Conservation (phyloP, 2,888 invertebrate genomes). For the Tinea pellionella region DNA sequence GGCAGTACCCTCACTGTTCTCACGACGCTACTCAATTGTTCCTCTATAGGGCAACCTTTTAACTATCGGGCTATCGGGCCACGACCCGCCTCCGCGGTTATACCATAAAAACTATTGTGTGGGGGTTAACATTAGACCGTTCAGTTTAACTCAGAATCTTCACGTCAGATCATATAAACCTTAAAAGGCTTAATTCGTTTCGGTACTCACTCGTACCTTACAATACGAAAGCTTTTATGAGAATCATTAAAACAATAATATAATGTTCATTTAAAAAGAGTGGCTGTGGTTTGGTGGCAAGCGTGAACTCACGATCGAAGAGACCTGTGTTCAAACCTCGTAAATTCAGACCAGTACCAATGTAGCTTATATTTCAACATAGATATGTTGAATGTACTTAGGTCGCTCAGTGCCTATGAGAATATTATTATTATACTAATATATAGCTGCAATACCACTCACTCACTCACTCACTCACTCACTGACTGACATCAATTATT, state of each 20-base stretch:
- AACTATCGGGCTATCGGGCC: constrained; percentile 53
- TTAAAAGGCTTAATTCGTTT: constrained; percentile 3
- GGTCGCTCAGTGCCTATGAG: no score
- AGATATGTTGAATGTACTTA: no score
- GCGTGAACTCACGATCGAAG: no score
- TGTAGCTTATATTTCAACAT: no score
- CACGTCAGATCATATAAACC: constrained; percentile 6
- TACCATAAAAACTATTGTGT: constrained; percentile 22
- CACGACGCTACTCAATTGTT: constrained; percentile 58
- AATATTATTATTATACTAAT: no score
- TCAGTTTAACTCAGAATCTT: neutral
- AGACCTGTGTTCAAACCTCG: no score
- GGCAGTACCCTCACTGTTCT: constrained; percentile 33
- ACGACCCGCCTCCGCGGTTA: constrained; percentile 36
- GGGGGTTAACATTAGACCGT: constrained; percentile 24
- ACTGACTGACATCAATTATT: no score
- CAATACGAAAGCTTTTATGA: neutral
- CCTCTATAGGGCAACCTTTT: constrained; percentile 27
- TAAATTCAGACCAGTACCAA: no score
- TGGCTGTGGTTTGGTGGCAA: no score
- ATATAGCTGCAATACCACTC: no score
- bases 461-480: no score
- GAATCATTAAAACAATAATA: neutral
- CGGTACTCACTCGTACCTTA: neutral
- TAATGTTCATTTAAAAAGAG: no score